phyloP scores from a whole-genome alignment of 2,888 invertebrate genomes.

The Dermolepida albohirtum region DNA sequence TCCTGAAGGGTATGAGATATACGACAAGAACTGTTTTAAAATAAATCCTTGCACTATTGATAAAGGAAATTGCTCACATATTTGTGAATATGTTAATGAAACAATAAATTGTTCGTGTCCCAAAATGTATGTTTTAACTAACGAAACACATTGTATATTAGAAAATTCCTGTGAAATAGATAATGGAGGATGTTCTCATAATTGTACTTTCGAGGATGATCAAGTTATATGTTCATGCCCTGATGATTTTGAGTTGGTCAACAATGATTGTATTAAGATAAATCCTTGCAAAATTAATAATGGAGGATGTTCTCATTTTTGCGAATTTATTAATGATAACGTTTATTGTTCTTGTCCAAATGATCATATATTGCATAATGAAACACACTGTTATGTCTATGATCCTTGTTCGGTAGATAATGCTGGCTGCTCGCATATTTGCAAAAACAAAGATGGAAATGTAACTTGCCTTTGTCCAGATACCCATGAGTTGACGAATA shows the following conservation, averaged over 20 bases:
- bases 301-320: conserved; percentile 69
- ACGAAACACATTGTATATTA: conserved; percentile 65
- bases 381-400: conserved; percentile 23
- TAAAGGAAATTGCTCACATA: conserved; percentile 65
- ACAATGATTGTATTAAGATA: conserved; percentile 50
- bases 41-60: conserved; percentile 60
- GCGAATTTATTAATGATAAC: conserved; percentile 65
- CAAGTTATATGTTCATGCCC: conserved; percentile 61
- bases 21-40: conserved; percentile 49
- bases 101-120: conserved; percentile 69
- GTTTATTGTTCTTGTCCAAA: conserved; percentile 61
- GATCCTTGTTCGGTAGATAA: conserved; percentile 71
- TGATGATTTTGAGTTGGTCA: conserved; percentile 55
- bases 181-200: conserved; percentile 74
- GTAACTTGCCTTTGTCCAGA: conserved; percentile 57
- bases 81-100: conserved; percentile 64
- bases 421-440: conserved; percentile 74
- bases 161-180: conserved; percentile 69
- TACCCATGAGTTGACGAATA: conserved; percentile 62
- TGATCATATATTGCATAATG: conserved; percentile 57
- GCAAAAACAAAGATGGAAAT: conserved; percentile 65
- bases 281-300: conserved; percentile 47
- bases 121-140: conserved; percentile 64
- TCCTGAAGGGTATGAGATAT: conserved; percentile 66
- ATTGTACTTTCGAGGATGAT: conserved; percentile 68